Conservation (phyloP, 2,888 invertebrate genomes). For the Rhabditoides inermis region DNA sequence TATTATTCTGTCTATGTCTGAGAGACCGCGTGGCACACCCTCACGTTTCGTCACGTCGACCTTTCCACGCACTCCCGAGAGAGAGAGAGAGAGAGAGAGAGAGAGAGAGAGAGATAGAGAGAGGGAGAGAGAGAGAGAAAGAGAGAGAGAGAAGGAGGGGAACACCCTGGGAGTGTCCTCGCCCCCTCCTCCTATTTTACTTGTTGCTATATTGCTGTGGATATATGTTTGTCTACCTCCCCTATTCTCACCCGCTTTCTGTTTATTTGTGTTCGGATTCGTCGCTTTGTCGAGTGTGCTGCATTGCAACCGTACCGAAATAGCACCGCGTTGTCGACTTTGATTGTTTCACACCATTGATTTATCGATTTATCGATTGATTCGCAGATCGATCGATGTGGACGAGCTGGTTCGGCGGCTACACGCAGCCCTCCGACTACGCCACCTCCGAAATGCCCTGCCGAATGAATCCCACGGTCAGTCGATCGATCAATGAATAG, state of each 20-base stretch:
- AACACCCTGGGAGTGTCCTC: background rate
- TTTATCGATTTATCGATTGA: too few relatives aligned
- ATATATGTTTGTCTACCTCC: conserved; percentile 8
- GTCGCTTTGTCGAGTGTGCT: conserved; percentile 3
- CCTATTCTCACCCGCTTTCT: background rate
- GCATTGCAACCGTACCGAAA: too few relatives aligned
- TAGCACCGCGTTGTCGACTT: too few relatives aligned
- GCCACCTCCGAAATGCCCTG: conserved; percentile 18
- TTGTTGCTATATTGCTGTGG: conserved; percentile 1
- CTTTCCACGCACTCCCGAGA: too few relatives aligned
- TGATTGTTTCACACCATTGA: too few relatives aligned
- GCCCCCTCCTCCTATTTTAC: conserved; percentile 1
- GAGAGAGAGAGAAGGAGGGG: background rate
- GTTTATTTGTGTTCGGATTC: conserved; percentile 1
- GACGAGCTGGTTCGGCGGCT: conserved; percentile 27
- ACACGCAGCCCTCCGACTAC: conserved; percentile 31
- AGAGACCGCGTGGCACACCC: too few relatives aligned
- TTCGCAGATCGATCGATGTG: conserved; percentile 15
- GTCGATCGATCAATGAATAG: background rate
- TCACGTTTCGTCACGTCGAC: too few relatives aligned
- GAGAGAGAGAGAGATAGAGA: too few relatives aligned
- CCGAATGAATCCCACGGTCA: background rate
- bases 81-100: too few relatives aligned
- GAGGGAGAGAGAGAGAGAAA: background rate
- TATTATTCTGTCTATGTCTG: background rate